Conservation (phyloP, 2,797 vertebrate genomes). For the Hippocampus kuda region DNA sequence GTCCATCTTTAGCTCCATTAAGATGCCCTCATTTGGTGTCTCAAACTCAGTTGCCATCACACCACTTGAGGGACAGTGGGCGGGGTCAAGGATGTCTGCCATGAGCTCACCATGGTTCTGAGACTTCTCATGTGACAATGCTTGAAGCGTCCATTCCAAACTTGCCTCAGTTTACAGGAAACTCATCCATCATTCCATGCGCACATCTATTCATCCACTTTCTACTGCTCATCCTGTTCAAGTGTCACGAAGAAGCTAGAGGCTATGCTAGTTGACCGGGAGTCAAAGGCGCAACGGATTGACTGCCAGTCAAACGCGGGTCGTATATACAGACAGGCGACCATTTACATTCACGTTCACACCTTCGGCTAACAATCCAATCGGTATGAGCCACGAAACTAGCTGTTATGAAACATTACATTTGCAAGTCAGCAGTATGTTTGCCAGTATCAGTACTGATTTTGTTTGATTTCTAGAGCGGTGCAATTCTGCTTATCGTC, state of each 20-base stretch:
- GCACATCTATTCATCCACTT: background rate
- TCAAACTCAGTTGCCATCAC: conserved; percentile 21
- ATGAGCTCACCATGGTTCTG: conserved; percentile 60
- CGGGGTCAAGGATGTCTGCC: conserved; percentile 20
- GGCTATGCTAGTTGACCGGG: too few relatives aligned
- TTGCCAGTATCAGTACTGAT: background rate
- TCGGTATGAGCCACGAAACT: background rate
- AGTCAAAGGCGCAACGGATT: background rate
- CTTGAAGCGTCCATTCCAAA: background rate
- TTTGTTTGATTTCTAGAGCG: too few relatives aligned
- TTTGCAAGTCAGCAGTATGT: background rate
- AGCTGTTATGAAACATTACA: background rate
- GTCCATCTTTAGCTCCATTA: conserved; percentile 67
- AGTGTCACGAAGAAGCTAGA: background rate
- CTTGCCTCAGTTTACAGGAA: background rate
- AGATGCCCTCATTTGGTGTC: conserved; percentile 68
- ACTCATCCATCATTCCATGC: background rate
- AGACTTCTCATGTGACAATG: conserved; percentile 5
- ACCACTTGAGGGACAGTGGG: conserved; percentile 45
- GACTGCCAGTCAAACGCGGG: background rate
- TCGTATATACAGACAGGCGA: background rate
- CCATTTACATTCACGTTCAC: background rate
- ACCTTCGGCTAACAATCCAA: background rate
- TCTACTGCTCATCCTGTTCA: background rate
- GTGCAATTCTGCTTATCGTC: too few relatives aligned